phyloP scores from a whole-genome alignment of 1,140 invertebrate genomes.

The Drosophila nebulosa region DNA sequence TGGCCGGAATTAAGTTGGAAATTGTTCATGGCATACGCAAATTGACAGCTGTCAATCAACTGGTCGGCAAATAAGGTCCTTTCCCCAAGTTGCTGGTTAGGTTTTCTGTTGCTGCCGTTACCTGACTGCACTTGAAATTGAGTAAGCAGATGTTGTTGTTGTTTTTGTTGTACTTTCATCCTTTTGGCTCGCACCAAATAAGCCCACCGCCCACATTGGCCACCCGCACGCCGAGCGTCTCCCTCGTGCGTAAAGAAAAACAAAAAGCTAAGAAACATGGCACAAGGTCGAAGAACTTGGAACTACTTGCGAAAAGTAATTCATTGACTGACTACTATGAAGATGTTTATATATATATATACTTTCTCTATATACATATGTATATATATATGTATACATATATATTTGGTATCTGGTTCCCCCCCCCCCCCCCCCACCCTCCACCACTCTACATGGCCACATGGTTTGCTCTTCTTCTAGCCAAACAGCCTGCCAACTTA shows the following conservation, averaged over 20 bases:
- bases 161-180: not conserved
- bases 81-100: conserved; percentile 8
- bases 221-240: too few relatives aligned
- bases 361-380: too few relatives aligned
- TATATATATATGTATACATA: not conserved
- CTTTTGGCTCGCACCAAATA: not conserved
- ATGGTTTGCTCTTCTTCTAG: conserved; percentile 23
- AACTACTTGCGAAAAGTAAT: conserved; percentile 29
- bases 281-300: not conserved
- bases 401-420: not conserved
- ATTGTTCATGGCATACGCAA: conserved; percentile 48
- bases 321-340: conserved; percentile 5
- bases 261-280: not conserved
- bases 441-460: not conserved
- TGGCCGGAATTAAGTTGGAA: conserved; percentile 41
- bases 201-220: too few relatives aligned
- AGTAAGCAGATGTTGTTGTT: conserved; percentile 32
- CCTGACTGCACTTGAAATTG: conserved; percentile 60
- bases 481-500: conserved; percentile 16
- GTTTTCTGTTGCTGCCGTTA: conserved; percentile 15
- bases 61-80: conserved; percentile 7
- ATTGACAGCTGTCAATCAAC: conserved; percentile 74
- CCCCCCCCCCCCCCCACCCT: not conserved
- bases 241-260: not conserved
- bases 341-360: not conserved